phyloP scores from a whole-genome alignment of 2,797 vertebrate species.

The Enteromius anoplus region DNA sequence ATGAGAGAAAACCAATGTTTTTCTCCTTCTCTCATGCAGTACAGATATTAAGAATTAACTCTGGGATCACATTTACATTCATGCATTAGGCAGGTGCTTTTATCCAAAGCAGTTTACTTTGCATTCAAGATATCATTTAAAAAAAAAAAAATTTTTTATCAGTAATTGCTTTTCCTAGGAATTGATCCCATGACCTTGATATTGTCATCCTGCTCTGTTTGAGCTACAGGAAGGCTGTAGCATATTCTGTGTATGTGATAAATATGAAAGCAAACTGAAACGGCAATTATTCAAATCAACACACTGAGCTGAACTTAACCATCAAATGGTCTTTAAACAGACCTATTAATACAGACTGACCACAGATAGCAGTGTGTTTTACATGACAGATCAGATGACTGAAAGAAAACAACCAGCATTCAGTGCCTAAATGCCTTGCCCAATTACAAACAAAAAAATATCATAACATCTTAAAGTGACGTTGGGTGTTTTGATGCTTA shows the following conservation, averaged over 20 bases:
- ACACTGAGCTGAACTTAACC: conserved; percentile 15
- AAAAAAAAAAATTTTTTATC: not conserved
- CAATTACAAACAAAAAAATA: not conserved
- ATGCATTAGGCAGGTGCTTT: not conserved
- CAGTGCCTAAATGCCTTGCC: not conserved
- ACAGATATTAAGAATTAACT: not conserved
- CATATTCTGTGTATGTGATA: not conserved
- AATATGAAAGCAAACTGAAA: conserved; percentile 11
- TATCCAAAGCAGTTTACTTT: not conserved
- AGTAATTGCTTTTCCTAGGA: not conserved
- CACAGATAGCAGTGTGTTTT: conserved; percentile 36
- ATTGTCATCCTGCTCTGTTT: not conserved
- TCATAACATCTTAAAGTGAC: not conserved
- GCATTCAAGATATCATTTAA: not conserved
- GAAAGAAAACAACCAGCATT: conserved; percentile 21
- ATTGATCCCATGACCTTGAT: not conserved
- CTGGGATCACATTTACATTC: not conserved
- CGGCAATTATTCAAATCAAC: conserved; percentile 46
- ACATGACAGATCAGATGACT: conserved; percentile 4
- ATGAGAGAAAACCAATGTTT: not conserved
- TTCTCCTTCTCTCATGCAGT: not conserved
- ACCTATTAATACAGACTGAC: not conserved
- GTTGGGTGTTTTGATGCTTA: not conserved
- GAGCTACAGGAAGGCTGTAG: not conserved
- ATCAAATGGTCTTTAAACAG: conserved; percentile 14